A percentile compares a stretch with the other conserved stretches of the same genome.
Evolutionary conservation across 2,797 vertebrate genomes (phyloP).

Genomic region (Staurois parvus): DNA sequence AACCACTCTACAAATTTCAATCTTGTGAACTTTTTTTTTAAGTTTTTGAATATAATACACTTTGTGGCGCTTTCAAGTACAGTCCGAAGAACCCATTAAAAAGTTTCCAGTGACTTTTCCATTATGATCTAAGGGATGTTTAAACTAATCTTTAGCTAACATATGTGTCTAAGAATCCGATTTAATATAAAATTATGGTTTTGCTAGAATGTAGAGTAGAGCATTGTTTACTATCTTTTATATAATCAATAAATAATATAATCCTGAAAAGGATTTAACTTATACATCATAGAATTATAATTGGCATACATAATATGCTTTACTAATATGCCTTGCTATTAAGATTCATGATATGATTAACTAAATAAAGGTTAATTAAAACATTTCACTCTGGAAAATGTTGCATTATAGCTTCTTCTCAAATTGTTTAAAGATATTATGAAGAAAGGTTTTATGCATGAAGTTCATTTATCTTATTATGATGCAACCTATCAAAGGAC

Average conservation of each 20-base stretch:
- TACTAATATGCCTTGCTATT: too few relatives aligned
- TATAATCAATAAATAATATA: slow-evolving; percentile 27
- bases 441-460: too few relatives aligned
- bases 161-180: slow-evolving; percentile 52
- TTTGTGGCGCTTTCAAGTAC: slow-evolving; percentile 56
- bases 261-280: background rate
- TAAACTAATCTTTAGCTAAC: slow-evolving; percentile 57
- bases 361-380: too few relatives aligned
- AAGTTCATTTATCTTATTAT: too few relatives aligned
- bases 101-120: slow-evolving; percentile 56
- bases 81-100: slow-evolving; percentile 56
- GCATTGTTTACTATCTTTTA: slow-evolving; percentile 25
- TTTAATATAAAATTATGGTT: slow-evolving; percentile 50
- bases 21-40: slow-evolving; percentile 48
- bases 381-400: too few relatives aligned
- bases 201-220: slow-evolving; percentile 20
- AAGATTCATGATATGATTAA: too few relatives aligned
- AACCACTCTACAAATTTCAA: slow-evolving; percentile 59
- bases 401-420: too few relatives aligned
- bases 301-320: background rate
- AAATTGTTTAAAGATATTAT: too few relatives aligned
- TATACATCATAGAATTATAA: background rate
- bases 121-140: slow-evolving; percentile 45
- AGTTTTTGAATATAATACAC: slow-evolving; percentile 59
- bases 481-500: too few relatives aligned